A percentile compares a stretch with the other conserved stretches of the same genome.
phyloP scores from a whole-genome alignment of 2,888 invertebrate species.

The Lasioglossum calceatum region DNA sequence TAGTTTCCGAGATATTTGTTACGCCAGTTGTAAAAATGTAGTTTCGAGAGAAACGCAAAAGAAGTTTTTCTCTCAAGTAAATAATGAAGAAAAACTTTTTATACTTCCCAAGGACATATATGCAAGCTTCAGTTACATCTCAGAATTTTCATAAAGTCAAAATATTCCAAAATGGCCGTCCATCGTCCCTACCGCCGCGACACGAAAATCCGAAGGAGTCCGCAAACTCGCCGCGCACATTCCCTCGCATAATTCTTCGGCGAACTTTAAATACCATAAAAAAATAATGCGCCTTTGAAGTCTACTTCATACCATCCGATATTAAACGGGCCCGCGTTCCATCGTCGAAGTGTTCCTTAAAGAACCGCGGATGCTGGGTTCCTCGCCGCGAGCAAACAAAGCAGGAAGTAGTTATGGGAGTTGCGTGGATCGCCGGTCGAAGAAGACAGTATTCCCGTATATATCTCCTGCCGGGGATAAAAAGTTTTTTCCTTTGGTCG shows the following conservation, averaged over 20 bases:
- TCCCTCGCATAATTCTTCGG: not conserved
- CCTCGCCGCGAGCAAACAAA: slow-evolving; percentile 3
- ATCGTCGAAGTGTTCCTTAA: not conserved
- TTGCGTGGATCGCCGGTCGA: slow-evolving; percentile 9
- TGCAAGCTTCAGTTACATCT: not conserved
- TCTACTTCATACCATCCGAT: not conserved
- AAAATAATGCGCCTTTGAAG: not conserved
- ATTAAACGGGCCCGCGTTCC: slow-evolving; percentile 4
- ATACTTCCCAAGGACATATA: not conserved
- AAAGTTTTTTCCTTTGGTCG: slow-evolving; percentile 2
- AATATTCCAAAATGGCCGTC: not conserved
- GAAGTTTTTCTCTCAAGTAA: not conserved
- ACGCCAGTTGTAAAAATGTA: too few relatives aligned
- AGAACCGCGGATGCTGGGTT: not conserved
- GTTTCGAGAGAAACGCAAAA: too few relatives aligned
- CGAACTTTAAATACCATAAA: not conserved
- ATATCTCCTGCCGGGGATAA: not conserved
- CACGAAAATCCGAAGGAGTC: not conserved
- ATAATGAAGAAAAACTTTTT: not conserved
- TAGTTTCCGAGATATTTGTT: too few relatives aligned
- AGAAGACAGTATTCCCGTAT: not conserved
- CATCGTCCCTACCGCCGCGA: not conserved
- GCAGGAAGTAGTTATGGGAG: slow-evolving; percentile 12
- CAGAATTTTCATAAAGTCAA: not conserved
- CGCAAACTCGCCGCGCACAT: not conserved